These are phyloP conservation scores for Caenorhabditis sulstoni DNA, from an alignment of 2,888 invertebrate species.

Conservation along the genomic window DNA sequence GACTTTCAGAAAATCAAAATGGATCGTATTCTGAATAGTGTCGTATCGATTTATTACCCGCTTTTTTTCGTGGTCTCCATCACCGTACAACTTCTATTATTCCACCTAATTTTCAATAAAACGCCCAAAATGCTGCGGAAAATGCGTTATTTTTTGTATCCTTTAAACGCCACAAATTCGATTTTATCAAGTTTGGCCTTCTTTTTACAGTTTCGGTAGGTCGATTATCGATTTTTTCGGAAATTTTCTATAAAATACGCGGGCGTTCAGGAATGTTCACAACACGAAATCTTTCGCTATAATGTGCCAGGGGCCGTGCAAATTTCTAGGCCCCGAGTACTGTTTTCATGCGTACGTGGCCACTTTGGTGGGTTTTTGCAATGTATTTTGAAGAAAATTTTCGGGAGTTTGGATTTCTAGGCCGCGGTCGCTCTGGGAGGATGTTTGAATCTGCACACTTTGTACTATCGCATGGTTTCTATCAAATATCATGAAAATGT, in stretches of 20 bases:
- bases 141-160: conserved; percentile 38
- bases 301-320: conserved; percentile 44
- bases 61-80: conserved; percentile 7
- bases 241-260: too few relatives aligned
- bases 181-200: conserved; percentile 10
- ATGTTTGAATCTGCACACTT: conserved; percentile 37
- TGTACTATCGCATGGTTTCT: conserved; percentile 38
- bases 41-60: conserved; percentile 27
- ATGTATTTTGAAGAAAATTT: not conserved
- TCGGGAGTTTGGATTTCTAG: conserved; percentile 6
- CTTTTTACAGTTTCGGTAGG: conserved; percentile 27
- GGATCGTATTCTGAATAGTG: conserved; percentile 8
- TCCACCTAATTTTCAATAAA: conserved; percentile 17
- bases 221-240: conserved; percentile 2
- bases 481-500: conserved; percentile 22
- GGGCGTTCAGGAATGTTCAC: conserved; percentile 37
- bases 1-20: too few relatives aligned
- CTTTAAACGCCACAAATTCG: conserved; percentile 14
- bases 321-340: conserved; percentile 13
- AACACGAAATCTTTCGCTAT: conserved; percentile 40
- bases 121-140: conserved; percentile 15
- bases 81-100: conserved; percentile 9
- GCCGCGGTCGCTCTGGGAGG: not conserved
- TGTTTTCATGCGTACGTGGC: conserved; percentile 46
- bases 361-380: not conserved